Evolutionary conservation across 2,113 vertebrate species (phyloP), one percentile per base, ranked within the genome.

Genomic region (Chrysemys picta): DNA sequence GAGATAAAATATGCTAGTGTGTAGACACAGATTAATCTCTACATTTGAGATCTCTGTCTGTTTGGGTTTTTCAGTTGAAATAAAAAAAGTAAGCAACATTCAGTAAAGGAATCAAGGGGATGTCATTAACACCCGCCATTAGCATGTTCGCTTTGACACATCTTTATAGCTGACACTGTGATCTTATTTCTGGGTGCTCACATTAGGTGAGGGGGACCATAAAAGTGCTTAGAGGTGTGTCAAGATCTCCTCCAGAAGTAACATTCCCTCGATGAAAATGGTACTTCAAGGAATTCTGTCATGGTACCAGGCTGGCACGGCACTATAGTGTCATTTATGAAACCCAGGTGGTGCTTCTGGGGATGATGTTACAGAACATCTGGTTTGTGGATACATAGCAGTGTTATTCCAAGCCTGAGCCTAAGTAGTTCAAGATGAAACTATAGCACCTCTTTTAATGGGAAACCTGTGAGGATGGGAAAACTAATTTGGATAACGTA

Each of bases 361-460:
- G 52, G 62, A 47, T 82, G 17, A 7, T 80, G 17, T 16, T 80
- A 56, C 7, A 85, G 9, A 90, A 82, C 16, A 89, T n/a, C 56
- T 95, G 21, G 4, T 87, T 91, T 87, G n/a, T 81, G 90, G 89
- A 90, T 78, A 47, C 6, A 56, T 5, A 69, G 35, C 92, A 86
- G 75, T 88, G 72, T 9, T 91, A 52, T 84, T 81, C 49, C 38
- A 94, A 80, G 52, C 7, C 87, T 89, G 54, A 78, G 80, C 4
- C 5, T 62, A 90, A 92, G 27, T 76, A 47, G 25, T 92, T 91
- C 42, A 75, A 90, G 89, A 94, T 88, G 14, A 86, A 83, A 56
- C 3, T 35, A 1, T 8, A 38, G 21, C 0, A 2, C 25, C 69
- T 59, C 56, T 47, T 22, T 10, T 82, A 85, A 5, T 78, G 82